These are phyloP conservation scores for Rotaria magnacalcarata DNA, from an alignment of 2,888 invertebrate species.

Conservation along the genomic window DNA sequence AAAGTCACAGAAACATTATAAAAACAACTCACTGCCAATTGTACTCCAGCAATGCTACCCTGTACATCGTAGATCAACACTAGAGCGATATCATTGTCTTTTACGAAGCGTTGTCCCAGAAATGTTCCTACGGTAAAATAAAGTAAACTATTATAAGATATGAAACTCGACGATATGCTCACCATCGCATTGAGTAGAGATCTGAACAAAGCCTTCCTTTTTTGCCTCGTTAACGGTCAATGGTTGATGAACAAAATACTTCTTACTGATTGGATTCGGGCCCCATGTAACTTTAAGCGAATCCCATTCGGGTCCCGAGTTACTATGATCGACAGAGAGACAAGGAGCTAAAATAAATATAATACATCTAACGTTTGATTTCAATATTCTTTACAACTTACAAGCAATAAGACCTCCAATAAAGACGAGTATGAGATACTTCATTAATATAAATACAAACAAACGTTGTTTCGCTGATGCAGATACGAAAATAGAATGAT, in stretches of 20 bases:
- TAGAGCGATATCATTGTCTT: slow-evolving; percentile 51
- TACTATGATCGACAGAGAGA: neutral
- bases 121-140: slow-evolving; percentile 48
- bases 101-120: slow-evolving; percentile 52
- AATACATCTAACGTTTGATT: neutral
- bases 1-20: neutral
- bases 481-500: neutral
- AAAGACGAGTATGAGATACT: neutral
- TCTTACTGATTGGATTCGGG: slow-evolving; percentile 41
- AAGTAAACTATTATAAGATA: neutral
- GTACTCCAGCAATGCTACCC: slow-evolving; percentile 57
- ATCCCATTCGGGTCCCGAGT: slow-evolving; percentile 37
- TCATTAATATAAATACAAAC: neutral
- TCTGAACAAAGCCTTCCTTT: slow-evolving; percentile 47
- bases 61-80: slow-evolving; percentile 54
- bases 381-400: neutral
- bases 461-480: neutral
- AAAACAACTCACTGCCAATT: slow-evolving; percentile 51
- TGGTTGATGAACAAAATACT: slow-evolving; percentile 49
- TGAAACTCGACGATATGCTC: neutral
- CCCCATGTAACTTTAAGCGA: slow-evolving; percentile 45
- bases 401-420: neutral
- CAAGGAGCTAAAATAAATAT: neutral
- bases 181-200: slow-evolving; percentile 48
- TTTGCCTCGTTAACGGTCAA: slow-evolving; percentile 50